Evolutionary conservation across 2,888 invertebrate genomes (phyloP).

Genomic region (Brenthis daphne): DNA sequence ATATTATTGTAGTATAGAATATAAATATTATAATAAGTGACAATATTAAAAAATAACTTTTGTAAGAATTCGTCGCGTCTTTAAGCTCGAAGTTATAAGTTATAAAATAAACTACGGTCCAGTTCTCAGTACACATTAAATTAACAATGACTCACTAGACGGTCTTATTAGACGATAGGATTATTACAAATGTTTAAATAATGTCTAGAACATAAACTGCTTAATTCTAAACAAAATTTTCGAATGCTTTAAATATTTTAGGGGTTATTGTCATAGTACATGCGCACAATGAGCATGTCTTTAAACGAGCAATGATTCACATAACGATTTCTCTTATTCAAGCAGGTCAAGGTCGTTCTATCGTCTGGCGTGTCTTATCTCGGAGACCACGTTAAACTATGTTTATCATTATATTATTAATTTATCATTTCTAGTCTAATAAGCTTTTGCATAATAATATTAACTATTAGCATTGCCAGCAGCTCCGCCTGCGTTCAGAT

Average conservation of each 20-base stretch:
- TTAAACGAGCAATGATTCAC: constrained; percentile 50
- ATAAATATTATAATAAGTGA: neutral
- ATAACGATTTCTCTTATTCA: constrained; percentile 72
- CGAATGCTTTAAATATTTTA: neutral
- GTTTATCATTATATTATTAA: constrained; percentile 24
- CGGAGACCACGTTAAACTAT: constrained; percentile 33
- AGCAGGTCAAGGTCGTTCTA: constrained; percentile 71
- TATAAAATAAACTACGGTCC: constrained; percentile 28
- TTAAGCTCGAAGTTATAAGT: neutral
- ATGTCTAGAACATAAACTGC: constrained; percentile 2
- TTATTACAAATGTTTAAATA: constrained; percentile 14
- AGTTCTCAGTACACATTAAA: constrained; percentile 28
- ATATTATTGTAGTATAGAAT: neutral
- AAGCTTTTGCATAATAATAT: neutral
- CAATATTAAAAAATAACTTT: neutral
- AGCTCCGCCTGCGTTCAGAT: no score
- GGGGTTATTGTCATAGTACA: constrained; percentile 1
- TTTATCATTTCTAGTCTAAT: neutral
- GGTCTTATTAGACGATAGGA: constrained; percentile 18
- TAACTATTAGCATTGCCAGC: no score
- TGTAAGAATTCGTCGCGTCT: constrained; percentile 1
- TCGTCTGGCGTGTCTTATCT: constrained; percentile 49
- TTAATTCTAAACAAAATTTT: neutral
- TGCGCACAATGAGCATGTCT: constrained; percentile 21
- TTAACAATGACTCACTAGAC: constrained; percentile 29